A percentile compares a stretch with the other conserved stretches of the same genome.
These are phyloP conservation scores for Paracyclopina nana DNA, from an alignment of 1,140 invertebrate species.

Conservation along the genomic window DNA sequence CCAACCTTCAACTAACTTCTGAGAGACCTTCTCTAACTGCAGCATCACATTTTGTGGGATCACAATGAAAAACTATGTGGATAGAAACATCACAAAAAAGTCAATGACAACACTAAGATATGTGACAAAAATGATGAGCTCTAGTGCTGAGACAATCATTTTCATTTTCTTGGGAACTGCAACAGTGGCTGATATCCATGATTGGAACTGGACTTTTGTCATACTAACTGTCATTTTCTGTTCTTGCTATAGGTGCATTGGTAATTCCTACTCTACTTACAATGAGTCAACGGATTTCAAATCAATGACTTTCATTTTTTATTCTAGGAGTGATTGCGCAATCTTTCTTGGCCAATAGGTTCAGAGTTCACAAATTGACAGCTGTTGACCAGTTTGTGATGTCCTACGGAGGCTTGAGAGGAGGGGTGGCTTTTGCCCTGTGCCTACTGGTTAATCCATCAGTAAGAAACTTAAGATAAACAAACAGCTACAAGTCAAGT, in stretches of 20 bases:
- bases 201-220: slow-evolving; percentile 35
- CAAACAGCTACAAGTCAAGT: too few relatives aligned
- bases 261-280: slow-evolving; percentile 20
- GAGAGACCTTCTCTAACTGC: background rate
- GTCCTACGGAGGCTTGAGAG: slow-evolving; percentile 32
- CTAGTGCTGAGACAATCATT: slow-evolving; percentile 36
- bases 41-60: slow-evolving; percentile 35
- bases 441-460: background rate
- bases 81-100: slow-evolving; percentile 34
- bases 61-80: slow-evolving; percentile 36
- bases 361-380: slow-evolving; percentile 25
- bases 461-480: background rate
- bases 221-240: slow-evolving; percentile 33
- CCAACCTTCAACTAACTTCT: too few relatives aligned
- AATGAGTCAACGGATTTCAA: background rate
- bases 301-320: slow-evolving; percentile 23
- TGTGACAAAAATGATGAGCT: slow-evolving; percentile 35
- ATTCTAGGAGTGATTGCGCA: slow-evolving; percentile 22
- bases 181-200: slow-evolving; percentile 33
- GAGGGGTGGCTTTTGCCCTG: slow-evolving; percentile 30
- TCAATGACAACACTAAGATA: slow-evolving; percentile 35
- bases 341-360: slow-evolving; percentile 22
- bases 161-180: slow-evolving; percentile 40
- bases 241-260: slow-evolving; percentile 31
- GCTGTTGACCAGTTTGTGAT: slow-evolving; percentile 34